Evolutionary conservation across 2,797 vertebrate species (phyloP).

Genomic region (Pangasius mekongensis): DNA sequence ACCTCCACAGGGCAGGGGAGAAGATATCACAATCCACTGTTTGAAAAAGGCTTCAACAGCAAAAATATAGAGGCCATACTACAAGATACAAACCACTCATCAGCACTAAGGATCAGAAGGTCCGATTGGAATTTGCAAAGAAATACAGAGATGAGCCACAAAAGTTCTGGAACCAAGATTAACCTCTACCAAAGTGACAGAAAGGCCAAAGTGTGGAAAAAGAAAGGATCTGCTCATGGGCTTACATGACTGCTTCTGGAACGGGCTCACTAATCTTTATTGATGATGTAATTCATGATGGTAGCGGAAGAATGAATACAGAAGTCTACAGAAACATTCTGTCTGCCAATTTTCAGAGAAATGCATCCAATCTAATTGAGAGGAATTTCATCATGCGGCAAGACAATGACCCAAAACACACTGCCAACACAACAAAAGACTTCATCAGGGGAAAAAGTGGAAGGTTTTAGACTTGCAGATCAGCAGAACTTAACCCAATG

Average conservation of each 20-base stretch:
- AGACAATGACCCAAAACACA: not conserved
- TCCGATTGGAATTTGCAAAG: not conserved
- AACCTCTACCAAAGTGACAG: not conserved
- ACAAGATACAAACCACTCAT: not conserved
- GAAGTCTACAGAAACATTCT: not conserved
- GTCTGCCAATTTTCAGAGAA: not conserved
- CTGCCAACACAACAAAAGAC: not conserved
- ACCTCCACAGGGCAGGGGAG: not conserved
- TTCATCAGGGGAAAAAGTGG: not conserved
- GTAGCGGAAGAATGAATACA: not conserved
- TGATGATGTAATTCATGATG: not conserved
- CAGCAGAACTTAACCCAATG: not conserved
- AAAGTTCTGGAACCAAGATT: not conserved
- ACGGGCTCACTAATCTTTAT: not conserved
- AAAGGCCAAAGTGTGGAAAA: not conserved
- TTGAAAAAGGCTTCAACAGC: not conserved
- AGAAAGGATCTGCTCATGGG: not conserved
- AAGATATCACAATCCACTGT: not conserved
- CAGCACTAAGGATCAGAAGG: not conserved
- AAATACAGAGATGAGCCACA: slow-evolving; percentile 6
- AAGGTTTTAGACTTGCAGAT: not conserved
- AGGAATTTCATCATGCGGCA: not conserved
- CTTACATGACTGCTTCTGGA: not conserved
- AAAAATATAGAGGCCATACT: not conserved
- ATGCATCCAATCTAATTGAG: not conserved